These are phyloP conservation scores for Hippoglossus stenolepis DNA, from an alignment of 2,113 vertebrate species.

Conservation along the genomic window DNA sequence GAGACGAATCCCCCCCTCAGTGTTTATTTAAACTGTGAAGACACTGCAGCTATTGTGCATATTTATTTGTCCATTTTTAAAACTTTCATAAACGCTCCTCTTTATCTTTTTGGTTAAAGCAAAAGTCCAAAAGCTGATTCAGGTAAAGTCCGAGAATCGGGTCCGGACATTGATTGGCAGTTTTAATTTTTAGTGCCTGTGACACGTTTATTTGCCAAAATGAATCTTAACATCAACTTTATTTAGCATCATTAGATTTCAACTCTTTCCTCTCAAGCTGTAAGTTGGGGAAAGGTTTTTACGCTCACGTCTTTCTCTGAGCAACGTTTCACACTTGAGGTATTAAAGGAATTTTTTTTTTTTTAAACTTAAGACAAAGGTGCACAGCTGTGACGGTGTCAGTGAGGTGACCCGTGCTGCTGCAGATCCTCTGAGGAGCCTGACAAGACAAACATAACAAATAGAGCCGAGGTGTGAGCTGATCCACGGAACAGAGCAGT, in stretches of 20 bases:
- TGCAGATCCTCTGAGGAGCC: conserved; percentile 38
- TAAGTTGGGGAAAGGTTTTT: neutral
- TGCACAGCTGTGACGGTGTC: conserved; percentile 51
- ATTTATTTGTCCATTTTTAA: neutral
- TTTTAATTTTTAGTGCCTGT: too few relatives aligned
- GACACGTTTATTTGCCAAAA: too few relatives aligned
- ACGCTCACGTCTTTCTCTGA: neutral
- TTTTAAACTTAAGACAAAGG: conserved; percentile 39
- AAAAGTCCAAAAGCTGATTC: too few relatives aligned
- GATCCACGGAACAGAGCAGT: conserved; percentile 56
- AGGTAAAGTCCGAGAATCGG: too few relatives aligned
- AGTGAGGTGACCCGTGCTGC: conserved; percentile 49
- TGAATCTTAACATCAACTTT: too few relatives aligned
- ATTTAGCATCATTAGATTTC: too few relatives aligned
- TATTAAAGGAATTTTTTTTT: conserved; percentile 25
- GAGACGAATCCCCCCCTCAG: neutral
- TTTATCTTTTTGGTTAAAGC: neutral
- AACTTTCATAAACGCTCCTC: neutral
- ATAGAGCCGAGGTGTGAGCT: conserved; percentile 73
- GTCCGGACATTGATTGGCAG: too few relatives aligned
- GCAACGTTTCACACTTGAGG: conserved; percentile 30
- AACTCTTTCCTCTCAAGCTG: neutral
- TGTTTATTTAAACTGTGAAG: neutral
- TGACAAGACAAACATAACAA: conserved; percentile 75
- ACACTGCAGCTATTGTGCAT: too few relatives aligned